Evolutionary conservation across 2,888 invertebrate species (phyloP).

Genomic region (Phorcus lineatus): DNA sequence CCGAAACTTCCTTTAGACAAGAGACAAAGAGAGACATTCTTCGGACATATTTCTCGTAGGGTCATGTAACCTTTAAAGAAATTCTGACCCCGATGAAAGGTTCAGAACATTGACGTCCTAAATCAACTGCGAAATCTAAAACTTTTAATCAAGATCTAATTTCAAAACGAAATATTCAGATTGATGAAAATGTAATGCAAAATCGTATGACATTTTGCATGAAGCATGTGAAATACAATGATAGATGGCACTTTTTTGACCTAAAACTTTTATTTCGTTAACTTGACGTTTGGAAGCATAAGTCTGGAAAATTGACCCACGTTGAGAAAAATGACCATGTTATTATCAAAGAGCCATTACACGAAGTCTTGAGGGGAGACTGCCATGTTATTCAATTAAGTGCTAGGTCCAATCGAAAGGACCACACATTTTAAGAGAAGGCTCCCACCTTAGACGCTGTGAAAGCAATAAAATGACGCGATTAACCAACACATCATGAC

Average conservation of each 20-base stretch:
- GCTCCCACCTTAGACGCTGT: not conserved
- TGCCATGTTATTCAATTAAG: constrained; percentile 16
- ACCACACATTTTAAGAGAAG: constrained; percentile 12
- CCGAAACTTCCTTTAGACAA: too few species aligned
- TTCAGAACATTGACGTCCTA: not conserved
- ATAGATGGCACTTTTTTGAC: not conserved
- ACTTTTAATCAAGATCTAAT: not conserved
- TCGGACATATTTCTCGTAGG: too few species aligned
- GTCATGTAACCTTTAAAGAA: too few species aligned
- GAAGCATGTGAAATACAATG: not conserved
- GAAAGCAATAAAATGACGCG: constrained; percentile 5
- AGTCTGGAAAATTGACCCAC: constrained; percentile 16
- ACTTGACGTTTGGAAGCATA: constrained; percentile 7
- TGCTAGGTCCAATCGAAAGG: constrained; percentile 14
- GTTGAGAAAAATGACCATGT: constrained; percentile 18
- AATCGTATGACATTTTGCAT: not conserved
- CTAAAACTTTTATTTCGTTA: not conserved
- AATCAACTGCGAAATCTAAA: not conserved
- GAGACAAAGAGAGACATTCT: too few species aligned
- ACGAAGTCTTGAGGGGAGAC: not conserved
- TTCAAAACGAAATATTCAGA: constrained; percentile 7
- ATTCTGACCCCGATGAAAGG: not conserved
- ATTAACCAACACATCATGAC: constrained; percentile 13
- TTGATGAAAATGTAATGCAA: constrained; percentile 1
- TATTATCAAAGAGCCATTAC: constrained; percentile 14